Evolutionary conservation across 2,888 invertebrate genomes (phyloP).

Genomic region (Epinotia demarniana): DNA sequence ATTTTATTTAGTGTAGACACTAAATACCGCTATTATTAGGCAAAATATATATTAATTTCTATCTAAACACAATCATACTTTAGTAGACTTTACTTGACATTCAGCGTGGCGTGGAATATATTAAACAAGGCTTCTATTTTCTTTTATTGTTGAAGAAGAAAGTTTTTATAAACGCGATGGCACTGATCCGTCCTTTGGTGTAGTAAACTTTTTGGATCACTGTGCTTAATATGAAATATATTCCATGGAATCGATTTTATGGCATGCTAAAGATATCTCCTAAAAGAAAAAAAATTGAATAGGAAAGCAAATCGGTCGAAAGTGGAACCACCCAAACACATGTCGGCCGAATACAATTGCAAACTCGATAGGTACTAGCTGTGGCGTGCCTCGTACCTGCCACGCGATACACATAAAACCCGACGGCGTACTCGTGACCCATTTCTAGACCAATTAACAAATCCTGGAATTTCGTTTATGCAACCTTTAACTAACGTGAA

Average conservation of each 20-base stretch:
- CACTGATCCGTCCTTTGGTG: neutral
- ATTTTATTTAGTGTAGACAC: too few species aligned
- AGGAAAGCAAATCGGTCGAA: slow-evolving; percentile 22
- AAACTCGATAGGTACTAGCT: slow-evolving; percentile 9
- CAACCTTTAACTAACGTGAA: slow-evolving; percentile 35
- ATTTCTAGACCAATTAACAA: slow-evolving; percentile 43
- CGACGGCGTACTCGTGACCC: slow-evolving; percentile 37
- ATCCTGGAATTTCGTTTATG: slow-evolving; percentile 39
- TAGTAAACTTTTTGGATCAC: neutral
- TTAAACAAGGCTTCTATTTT: neutral
- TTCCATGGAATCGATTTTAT: neutral
- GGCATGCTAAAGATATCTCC: neutral
- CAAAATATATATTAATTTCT: neutral
- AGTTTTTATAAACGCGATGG: too few species aligned
- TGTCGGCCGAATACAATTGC: slow-evolving; percentile 40
- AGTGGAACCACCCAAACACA: slow-evolving; percentile 36
- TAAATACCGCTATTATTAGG: too few species aligned
- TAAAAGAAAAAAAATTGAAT: neutral
- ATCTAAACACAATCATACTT: neutral
- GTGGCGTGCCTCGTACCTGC: slow-evolving; percentile 40
- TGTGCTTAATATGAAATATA: neutral
- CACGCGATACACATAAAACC: slow-evolving; percentile 45
- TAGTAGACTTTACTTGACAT: neutral
- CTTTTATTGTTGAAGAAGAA: too few species aligned
- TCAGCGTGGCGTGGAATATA: neutral